Evolutionary conservation across 2,888 invertebrate species (phyloP).

Genomic region (Tenthredo notha): DNA sequence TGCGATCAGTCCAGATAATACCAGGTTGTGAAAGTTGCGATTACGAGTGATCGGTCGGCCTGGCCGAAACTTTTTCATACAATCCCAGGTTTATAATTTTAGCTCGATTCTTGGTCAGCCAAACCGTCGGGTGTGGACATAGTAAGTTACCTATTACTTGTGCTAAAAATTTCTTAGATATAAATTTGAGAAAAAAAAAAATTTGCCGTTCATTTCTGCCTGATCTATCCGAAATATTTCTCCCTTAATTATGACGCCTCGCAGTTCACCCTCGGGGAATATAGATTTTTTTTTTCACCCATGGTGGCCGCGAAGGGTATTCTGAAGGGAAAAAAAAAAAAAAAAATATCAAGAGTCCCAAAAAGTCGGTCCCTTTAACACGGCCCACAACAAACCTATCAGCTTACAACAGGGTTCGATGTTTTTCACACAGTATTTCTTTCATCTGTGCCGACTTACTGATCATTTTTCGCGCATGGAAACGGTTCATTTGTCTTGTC

Average conservation of each 20-base stretch:
- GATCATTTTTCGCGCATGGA: constrained; percentile 30
- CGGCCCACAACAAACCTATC: constrained; percentile 41
- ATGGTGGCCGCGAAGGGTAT: background rate
- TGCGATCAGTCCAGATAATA: constrained; percentile 48
- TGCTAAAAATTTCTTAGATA: background rate
- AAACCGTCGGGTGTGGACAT: background rate
- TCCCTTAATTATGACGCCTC: background rate
- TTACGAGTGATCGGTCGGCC: constrained; percentile 51
- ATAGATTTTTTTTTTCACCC: background rate
- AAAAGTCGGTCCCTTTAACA: constrained; percentile 42
- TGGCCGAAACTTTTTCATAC: background rate
- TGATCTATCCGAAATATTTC: background rate
- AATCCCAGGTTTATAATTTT: constrained; percentile 52
- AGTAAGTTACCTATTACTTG: background rate
- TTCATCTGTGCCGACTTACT: constrained; percentile 37
- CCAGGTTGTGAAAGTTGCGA: constrained; percentile 51
- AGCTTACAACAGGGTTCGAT: constrained; percentile 32
- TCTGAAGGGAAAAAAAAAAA: background rate
- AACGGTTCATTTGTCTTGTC: constrained; percentile 34
- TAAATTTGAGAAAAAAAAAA: background rate
- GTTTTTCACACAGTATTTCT: constrained; percentile 37
- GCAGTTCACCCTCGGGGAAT: background rate
- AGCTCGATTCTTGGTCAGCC: constrained; percentile 31
- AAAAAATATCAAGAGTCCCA: background rate
- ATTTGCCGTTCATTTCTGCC: background rate